Conservation (phyloP, 2,113 vertebrate genomes). For the Channa argus region DNA sequence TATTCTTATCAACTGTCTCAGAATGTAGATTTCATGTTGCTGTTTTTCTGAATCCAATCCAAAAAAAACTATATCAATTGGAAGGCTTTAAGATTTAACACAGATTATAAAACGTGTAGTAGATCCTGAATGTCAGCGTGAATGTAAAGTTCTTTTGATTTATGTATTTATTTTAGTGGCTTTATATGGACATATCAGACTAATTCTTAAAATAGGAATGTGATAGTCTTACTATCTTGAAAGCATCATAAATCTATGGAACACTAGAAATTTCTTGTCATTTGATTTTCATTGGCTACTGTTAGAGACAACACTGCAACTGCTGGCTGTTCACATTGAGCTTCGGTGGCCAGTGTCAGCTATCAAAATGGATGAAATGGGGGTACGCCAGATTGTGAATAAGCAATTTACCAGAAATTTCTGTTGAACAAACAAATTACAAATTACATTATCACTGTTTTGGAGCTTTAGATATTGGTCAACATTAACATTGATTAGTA, state of each 20-base stretch:
- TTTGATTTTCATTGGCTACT: too few relatives aligned
- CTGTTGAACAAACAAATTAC: neutral
- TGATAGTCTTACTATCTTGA: neutral
- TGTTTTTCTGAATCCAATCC: slow-evolving; percentile 28
- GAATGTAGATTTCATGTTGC: slow-evolving; percentile 35
- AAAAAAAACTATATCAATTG: neutral
- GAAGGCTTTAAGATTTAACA: too few relatives aligned
- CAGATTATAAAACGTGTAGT: neutral
- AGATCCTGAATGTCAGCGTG: neutral
- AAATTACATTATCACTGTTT: neutral
- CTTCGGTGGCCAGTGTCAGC: neutral
- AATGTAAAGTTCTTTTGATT: slow-evolving; percentile 9
- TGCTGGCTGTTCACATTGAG: neutral
- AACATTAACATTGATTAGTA: neutral
- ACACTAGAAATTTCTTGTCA: too few relatives aligned
- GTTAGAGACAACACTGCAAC: neutral
- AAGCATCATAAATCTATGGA: neutral
- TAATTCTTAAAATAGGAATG: neutral
- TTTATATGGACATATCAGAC: slow-evolving; percentile 5
- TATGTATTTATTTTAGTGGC: neutral
- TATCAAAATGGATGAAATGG: neutral
- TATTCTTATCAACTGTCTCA: neutral
- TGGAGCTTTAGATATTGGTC: neutral
- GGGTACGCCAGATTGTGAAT: neutral
- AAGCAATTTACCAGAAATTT: neutral